Percentiles rank a stretch among this genome's conserved stretches.
phyloP scores from a whole-genome alignment of 2,797 vertebrate genomes.

The Ispidina lecontei region DNA sequence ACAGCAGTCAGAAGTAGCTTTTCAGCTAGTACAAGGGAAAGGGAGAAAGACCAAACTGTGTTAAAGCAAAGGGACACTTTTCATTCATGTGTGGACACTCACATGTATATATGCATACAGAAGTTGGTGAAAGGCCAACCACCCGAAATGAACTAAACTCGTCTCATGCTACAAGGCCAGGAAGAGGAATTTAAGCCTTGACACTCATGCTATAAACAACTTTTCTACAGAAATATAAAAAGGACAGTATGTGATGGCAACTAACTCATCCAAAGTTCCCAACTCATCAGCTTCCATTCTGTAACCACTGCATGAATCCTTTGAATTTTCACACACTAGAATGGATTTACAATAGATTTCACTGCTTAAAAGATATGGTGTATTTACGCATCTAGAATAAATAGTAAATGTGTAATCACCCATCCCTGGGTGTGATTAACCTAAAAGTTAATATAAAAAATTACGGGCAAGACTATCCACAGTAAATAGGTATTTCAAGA shows the following conservation, averaged over 20 bases:
- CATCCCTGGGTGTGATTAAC: neutral
- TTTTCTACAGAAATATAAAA: neutral
- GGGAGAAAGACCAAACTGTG: neutral
- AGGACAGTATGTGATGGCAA: neutral
- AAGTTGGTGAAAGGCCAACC: fast-evolving
- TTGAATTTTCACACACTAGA: neutral
- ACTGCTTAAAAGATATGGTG: neutral
- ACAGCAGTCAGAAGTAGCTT: neutral
- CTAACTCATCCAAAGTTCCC: neutral
- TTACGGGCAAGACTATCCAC: neutral
- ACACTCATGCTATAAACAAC: neutral
- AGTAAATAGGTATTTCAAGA: neutral
- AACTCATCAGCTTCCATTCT: neutral
- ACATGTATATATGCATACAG: fast-evolving
- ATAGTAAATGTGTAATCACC: neutral
- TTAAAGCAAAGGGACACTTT: neutral
- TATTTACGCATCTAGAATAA: neutral
- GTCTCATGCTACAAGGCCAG: neutral
- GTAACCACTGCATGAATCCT: neutral
- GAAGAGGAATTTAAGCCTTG: neutral
- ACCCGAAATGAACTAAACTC: neutral
- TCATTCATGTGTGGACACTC: fast-evolving
- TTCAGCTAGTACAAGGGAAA: neutral
- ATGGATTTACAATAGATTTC: neutral
- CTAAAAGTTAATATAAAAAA: neutral